A percentile compares a stretch with the other conserved stretches of the same genome.
Evolutionary conservation across 2,113 vertebrate genomes (phyloP).

Genomic region (Pygoscelis antarcticus): DNA sequence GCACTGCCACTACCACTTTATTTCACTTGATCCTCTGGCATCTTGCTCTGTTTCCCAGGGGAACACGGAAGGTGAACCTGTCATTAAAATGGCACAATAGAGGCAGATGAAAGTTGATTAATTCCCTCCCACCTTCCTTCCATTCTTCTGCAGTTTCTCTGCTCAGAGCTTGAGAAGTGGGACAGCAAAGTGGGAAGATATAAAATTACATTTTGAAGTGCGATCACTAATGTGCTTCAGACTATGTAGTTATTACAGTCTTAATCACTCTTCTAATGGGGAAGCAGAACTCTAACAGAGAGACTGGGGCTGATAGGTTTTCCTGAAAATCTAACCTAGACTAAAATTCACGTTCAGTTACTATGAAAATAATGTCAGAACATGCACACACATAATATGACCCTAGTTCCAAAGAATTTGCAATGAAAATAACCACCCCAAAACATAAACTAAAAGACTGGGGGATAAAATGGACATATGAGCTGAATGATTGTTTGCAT

Average conservation of each 20-base stretch:
- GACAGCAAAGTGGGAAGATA: background rate
- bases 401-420: background rate
- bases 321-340: background rate
- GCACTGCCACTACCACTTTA: background rate
- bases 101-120: background rate
- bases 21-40: background rate
- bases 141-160: background rate
- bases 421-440: fast-evolving
- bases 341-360: background rate
- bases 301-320: background rate
- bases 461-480: background rate
- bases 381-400: background rate
- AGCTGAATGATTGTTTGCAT: background rate
- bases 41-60: background rate
- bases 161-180: background rate
- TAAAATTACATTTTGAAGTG: background rate
- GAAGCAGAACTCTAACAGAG: background rate
- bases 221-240: background rate
- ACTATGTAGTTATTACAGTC: background rate
- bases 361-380: background rate
- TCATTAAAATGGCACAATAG: background rate
- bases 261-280: background rate
- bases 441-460: background rate
- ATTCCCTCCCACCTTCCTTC: background rate
- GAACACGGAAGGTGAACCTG: background rate